Base-by-base conservation (phyloP, 1,140 invertebrate species). In the Eumaeus atala region DNA sequence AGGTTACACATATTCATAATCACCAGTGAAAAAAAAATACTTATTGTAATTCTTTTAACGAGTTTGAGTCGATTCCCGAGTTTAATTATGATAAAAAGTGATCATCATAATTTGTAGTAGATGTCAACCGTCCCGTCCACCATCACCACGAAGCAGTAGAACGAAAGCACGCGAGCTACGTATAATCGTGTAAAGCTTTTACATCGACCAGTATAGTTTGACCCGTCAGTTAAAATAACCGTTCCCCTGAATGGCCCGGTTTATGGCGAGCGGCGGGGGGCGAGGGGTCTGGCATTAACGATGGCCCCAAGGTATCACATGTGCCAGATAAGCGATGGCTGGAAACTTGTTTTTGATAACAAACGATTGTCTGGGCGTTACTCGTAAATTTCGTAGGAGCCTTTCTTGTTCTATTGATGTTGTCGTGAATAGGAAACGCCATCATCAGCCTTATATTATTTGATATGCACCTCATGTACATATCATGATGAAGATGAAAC, bases 291-390 rank as follows among this genome's bases (percentile, higher is more conserved):
- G 21, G 21, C 21, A 6, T 28, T 28, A 28, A 28, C 21, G 21
- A 61, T 50, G 66, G 68, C 75, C 74, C 66, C 65, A 58, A 73
- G 74, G 76, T 72, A 76, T 70, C 75, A 77, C 76, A 80, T 84
- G 77, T 81, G 80, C 63, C 71, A 84, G 81, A 84, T 84, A 84
- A 84, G 78, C 72, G 67, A 64, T 66, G 70, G 74, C 67, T 66
- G 67, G 76, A 68, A 81, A 82, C 73, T 82, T 76, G 81, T 82
- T 82, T 63, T 64, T 67, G 76, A 84, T 82, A 84, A 77, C 70
- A 78, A 67, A 52, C 67, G 70, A 74, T 81, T 76, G 77, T 81
- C 68, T 78, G 77, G 55, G 16, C 40, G 40, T 17, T 8, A 14
- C 40, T 6, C 14, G 35, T 37, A 37, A 37, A 37, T n/a, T 37